Base-by-base conservation (phyloP, 2,888 invertebrate species). In the Caenorhabditis becei region DNA sequence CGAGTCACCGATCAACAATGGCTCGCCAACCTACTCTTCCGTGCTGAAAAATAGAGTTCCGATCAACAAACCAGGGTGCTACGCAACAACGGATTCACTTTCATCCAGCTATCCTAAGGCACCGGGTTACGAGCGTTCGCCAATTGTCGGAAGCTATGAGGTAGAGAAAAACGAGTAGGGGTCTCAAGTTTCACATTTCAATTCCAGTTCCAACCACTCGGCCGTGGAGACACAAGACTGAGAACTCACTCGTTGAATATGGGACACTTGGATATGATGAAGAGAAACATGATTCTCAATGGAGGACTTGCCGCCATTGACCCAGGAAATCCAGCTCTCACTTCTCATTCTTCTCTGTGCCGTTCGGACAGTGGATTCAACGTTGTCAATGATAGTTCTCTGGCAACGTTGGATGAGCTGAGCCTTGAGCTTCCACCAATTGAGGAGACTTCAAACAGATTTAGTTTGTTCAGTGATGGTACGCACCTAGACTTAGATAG, bases 121-220 rank as follows among this genome's bases (percentile, higher is more conserved):
- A 23, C 88, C 88, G 4, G 89, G 89, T 18, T 88, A 80, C 61
- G 89, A 89, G 65, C 62, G 89, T 35, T 85, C 85, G 28, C 88
- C 87, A 18, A 72, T 87, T 10, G 58, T 54, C 14, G 75, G 80
- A 24, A 59, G 37, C 14, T 80, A 20, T 61, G 80, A 75, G 10
- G 80, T 80, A 47, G 20, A 18, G 16, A 32, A 32, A 32, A 32
- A 32, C 7, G 14, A 41, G 41, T 23, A 26, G 20, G 11, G 8
- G 16, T 41, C 2, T 41, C 14, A 32, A 32, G 32, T 32, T 10
- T 7, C 32, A 10, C 16, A 18, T 53, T 14, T 74, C 79, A n/a
- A 32, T 7, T 41, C 14, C 65, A 86, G 83, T 83, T 82, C 26
- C 44, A 28, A n/a, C 16, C 59, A 14, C n/a, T 26, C 4, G 75